A percentile compares a stretch with the other conserved stretches of the same genome.
Evolutionary conservation across 2,113 vertebrate genomes (phyloP).

Genomic region (Colossoma macropomum): DNA sequence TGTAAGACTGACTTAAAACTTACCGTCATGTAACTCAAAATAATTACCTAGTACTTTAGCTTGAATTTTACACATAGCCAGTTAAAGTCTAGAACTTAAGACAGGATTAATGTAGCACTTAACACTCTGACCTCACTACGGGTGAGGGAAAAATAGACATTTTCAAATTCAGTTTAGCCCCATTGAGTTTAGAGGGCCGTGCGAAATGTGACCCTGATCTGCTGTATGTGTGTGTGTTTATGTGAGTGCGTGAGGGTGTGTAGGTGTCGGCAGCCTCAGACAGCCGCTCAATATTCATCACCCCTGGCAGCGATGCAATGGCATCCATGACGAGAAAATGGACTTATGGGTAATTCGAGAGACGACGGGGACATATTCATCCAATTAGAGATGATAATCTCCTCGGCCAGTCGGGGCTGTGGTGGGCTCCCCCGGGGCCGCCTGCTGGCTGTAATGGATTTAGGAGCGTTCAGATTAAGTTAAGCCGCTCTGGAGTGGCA

Average conservation of each 20-base stretch:
- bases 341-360: constrained; percentile 53
- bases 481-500: constrained; percentile 50
- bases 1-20: no score
- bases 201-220: constrained; percentile 30
- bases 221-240: not conserved
- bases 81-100: no score
- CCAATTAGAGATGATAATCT: constrained; percentile 62
- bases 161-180: not conserved
- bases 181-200: constrained; percentile 18
- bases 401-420: constrained; percentile 33
- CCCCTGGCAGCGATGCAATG: constrained; percentile 24
- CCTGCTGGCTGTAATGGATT: constrained; percentile 42
- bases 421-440: constrained; percentile 33
- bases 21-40: no score
- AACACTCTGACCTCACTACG: not conserved
- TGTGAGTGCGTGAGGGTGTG: constrained; percentile 16
- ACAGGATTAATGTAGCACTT: not conserved
- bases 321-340: constrained; percentile 50
- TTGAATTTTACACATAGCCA: no score
- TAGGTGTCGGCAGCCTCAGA: constrained; percentile 29
- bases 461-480: constrained; percentile 54
- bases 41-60: no score
- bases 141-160: not conserved
- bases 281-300: constrained; percentile 55
- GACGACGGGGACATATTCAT: constrained; percentile 45